Evolutionary conservation across 2,113 vertebrate genomes (phyloP), one percentile per base, ranked within the genome.

Genomic region (Austrofundulus limnaeus): DNA sequence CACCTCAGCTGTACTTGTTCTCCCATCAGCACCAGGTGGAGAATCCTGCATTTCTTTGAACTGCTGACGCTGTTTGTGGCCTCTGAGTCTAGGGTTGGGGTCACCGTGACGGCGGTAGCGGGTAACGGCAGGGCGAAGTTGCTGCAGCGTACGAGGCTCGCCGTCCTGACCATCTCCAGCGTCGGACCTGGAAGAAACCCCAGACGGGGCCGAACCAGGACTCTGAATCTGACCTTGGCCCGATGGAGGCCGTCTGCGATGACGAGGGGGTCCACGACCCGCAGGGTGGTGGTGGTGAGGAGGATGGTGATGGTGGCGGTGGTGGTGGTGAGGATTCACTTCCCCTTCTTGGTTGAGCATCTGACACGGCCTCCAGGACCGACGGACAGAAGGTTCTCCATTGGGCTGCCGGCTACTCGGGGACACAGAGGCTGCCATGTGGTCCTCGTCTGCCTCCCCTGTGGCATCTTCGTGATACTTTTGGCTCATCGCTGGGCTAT

Each of bases 301-400:
- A 17, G 72, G 76, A 14, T 45, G 76, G 24, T 46, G 76, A 5
- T 66, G 81, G 2, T 82, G 87, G 2, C 68, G 81, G 1, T 90
- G 86, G 3, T 86, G 87, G 41, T 85, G 85, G 50, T 85, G 80
- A 31, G 81, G 81, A 55, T 78, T 77, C 31, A 59, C 51, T 63
- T 87, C 86, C 38, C 85, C 87, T 9, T 92, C 90, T 45, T 86
- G 91, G 75, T 79, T 86, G 61, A 80, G 78, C 74, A 90, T 87
- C 79, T 92, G 92, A 31, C 92, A 92, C 1, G 92, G 91, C 61
- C 92, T 89, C 91, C 90, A 91, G 61, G 89, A 90, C 34, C 87
- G 85, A 20, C 89, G 87, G 1, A 70, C 62, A 14, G 84, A 72
- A 20, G 85, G 69, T 13, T 91, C 89, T 3, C 55, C 87, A 5